phyloP scores from a whole-genome alignment of 2,888 invertebrate genomes.

The Meteorus cinctellus region DNA sequence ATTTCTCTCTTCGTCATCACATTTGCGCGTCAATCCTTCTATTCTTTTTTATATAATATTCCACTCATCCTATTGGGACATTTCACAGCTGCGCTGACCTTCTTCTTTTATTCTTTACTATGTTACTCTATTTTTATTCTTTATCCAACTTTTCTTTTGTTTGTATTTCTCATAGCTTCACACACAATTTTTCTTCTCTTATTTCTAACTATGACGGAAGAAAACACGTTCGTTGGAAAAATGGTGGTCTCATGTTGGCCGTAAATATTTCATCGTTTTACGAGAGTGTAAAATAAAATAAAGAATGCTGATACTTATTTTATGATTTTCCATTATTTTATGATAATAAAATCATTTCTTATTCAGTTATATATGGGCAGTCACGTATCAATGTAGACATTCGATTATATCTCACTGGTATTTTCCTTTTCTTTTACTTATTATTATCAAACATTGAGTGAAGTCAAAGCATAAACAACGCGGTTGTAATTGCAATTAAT shows the following conservation, averaged over 20 bases:
- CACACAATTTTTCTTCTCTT: neutral
- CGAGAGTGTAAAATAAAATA: neutral
- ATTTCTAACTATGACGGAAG: neutral
- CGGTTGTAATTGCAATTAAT: no score
- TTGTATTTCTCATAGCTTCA: neutral
- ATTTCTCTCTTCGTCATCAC: neutral
- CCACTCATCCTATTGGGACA: constrained; percentile 16
- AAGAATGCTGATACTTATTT: neutral
- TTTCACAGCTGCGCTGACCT: constrained; percentile 2
- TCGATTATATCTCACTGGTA: no score
- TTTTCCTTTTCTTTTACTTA: no score
- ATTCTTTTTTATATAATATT: constrained; percentile 18
- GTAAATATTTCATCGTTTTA: neutral
- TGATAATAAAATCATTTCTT: neutral
- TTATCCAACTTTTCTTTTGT: neutral
- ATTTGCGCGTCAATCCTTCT: neutral
- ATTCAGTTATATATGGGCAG: neutral
- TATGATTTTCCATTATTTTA: constrained; percentile 4
- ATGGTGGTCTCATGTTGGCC: neutral
- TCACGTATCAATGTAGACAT: no score
- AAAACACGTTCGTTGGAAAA: neutral
- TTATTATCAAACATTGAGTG: no score
- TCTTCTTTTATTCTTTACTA: constrained; percentile 22
- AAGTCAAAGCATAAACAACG: no score
- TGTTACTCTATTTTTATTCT: constrained; percentile 46